Evolutionary conservation across 2,113 vertebrate genomes (phyloP), one percentile per base, ranked within the genome.

Genomic region (Nesospiza acunhae): DNA sequence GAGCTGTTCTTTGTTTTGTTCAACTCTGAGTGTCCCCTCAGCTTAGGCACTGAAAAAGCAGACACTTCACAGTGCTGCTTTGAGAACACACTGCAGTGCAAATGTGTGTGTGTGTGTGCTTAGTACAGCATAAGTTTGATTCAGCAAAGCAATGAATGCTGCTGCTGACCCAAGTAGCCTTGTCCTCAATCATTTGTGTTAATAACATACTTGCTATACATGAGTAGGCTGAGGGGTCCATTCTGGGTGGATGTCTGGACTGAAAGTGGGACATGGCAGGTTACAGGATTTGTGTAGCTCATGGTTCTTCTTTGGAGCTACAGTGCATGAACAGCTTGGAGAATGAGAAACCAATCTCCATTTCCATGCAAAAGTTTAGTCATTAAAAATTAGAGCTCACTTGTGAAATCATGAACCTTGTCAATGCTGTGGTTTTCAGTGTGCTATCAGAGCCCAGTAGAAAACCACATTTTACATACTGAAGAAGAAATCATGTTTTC

Each of bases 111-210:
- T 44, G 44, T 33, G 44, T 28, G 30, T 18, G 12, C 42, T 58
- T 70, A 26, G 33, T 59, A 66, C 23, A 55, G 46, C 0, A 0
- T 0, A 0, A 46, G 21, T 59, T 89, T 76, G 30, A 67, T 72
- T 74, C 74, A 72, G 35, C 74, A 74, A 42, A 89, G 78, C 44
- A 66, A 9, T 8, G 63, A 66, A 31, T 2, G 1, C n/a, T 62
- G 37, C 28, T 66, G 46, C 46, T 94, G 42, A n/a, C 41, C 20
- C 56, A 70, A 79, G 39, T 7, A 55, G 39, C 35, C 21, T 68
- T 89, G 66, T 84, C n/a, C 56, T 55, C 59, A 68, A 31, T 28
- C 53, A 6, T 27, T 10, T 76, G 15, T 72, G 8, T 47, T 47
- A 76, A 47, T 49, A 50, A 52, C 35, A 24, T 12, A 14, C 13